Percentiles rank a stretch among this genome's conserved stretches.
phyloP scores from a whole-genome alignment of 1,140 invertebrate genomes.

The Drosophila mayri region DNA sequence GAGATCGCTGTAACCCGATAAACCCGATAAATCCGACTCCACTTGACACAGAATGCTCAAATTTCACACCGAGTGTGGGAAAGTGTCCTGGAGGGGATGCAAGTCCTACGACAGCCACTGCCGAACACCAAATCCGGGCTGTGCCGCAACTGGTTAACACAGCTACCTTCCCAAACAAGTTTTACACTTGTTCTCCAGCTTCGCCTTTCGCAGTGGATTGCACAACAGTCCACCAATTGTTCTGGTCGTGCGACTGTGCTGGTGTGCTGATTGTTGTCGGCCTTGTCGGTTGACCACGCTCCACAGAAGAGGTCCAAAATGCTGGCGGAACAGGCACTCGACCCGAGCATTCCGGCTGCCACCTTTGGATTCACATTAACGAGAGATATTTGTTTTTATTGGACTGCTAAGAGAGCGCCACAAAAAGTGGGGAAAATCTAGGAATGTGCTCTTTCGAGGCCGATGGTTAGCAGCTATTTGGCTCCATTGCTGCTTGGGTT shows the following conservation, averaged over 20 bases:
- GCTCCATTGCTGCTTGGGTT: slow-evolving; percentile 40
- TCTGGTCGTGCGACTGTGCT: slow-evolving; percentile 10
- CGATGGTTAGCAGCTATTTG: slow-evolving; percentile 5
- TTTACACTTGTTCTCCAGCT: slow-evolving; percentile 11
- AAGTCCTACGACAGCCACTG: background rate
- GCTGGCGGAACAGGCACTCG: slow-evolving; percentile 1
- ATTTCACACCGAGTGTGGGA: slow-evolving; percentile 25
- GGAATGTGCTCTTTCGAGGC: slow-evolving; percentile 13
- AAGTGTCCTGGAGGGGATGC: background rate
- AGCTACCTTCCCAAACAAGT: slow-evolving; percentile 9
- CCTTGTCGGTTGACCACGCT: slow-evolving; percentile 12
- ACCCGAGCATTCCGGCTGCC: slow-evolving; percentile 9
- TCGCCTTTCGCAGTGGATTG: slow-evolving; percentile 1
- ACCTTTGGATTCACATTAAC: slow-evolving; percentile 13
- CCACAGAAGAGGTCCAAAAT: background rate
- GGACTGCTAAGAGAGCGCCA: background rate
- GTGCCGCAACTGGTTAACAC: background rate
- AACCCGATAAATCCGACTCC: slow-evolving; percentile 9
- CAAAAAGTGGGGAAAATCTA: background rate
- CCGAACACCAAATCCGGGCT: background rate
- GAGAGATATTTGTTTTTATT: slow-evolving; percentile 5
- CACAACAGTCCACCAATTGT: slow-evolving; percentile 24
- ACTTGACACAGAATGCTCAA: slow-evolving; percentile 11
- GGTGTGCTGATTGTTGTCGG: background rate
- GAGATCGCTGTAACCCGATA: slow-evolving; percentile 9